Base-by-base conservation (phyloP, 2,888 invertebrate species). In the Xestia c-nigrum region DNA sequence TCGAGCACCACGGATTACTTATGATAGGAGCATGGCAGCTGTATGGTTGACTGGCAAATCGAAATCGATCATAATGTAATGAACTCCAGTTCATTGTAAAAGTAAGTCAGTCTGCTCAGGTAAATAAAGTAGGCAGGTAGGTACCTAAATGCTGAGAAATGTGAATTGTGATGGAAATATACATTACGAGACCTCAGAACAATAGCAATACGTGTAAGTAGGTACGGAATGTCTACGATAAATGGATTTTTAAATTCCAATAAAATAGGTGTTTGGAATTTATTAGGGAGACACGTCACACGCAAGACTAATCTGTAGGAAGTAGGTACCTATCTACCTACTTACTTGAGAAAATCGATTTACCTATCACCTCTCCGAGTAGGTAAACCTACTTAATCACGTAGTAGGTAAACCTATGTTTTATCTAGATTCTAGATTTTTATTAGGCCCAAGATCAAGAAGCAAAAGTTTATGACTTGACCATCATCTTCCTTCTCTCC, bases 101-200 rank as follows among this genome's bases (percentile, higher is more conserved):
- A 6, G 21, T 31, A 72, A 40, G 21, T 24, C 59, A 59, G 59
- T 14, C 57, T 14, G 57, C 24, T 24, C 52, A n/a, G 55, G 24
- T 24, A 57, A 24, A 6, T 59, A 47, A 10, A 9, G 6, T 31
- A 31, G 31, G 31, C 31, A 24, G 46, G 5, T 69, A 75, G 1
- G 46, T 69, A 10, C 1, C 9, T 68, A 46, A 5, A 43, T 12
- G 55, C 47, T 65, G 10, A 65, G 57, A 65, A 73, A 40, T 65
- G 6, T 59, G 57, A 65, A 73, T 31, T 65, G 6, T 59, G 31
- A 67, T 64, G 52, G 24, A 76, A 81, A 68, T 73, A 47, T 14
- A 81, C 38, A 64, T 71, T 52, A 76, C 46, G n/a, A 81, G 77
- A 81, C 67, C 66, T 46, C 19, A 61, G 67, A 81, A 81, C 70